Evolutionary conservation across 2,797 vertebrate genomes (phyloP), one percentile per base, ranked within the genome.

Genomic region (Mus spretus): DNA sequence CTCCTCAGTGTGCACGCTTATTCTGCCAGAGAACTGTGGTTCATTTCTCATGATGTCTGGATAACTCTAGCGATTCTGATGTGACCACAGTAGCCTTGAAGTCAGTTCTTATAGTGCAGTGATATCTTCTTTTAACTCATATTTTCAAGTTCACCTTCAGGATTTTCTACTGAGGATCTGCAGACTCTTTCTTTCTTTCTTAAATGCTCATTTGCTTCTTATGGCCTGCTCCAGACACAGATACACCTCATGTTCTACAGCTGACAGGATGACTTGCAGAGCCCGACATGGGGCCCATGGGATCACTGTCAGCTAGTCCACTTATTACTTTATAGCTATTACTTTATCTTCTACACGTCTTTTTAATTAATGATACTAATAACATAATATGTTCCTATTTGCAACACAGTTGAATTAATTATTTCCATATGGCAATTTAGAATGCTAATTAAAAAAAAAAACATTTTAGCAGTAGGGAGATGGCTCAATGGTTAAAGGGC

Each of bases 301-400:
- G 28, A 78, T 79, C 22, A 10, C 12, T 0, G 10, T 92, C 81
- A 72, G 3, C 24, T 81, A 53, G n/a, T 63, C 17, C 4, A 82
- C 20, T 10, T 57, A 4, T 34, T 86, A 34, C 57, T 70, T 13
- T 85, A 4, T 34, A 34, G 26, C 47, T 57, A 72, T 85, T 85
- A 50, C n/a, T 85, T 94, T 34, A 78, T 17, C 6, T 47, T 34
- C 7, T 50, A 63, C 28, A 47, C 8, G 65, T 70, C 3, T 28
- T 67, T 90, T 57, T n/a, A 94, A 85, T 94, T 15, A 34, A 34
- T 31, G 10, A 85, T 81, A 96, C 78, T 85, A 72, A 81, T 94
- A 82, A 89, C 55, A 85, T 50, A n/a, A n/a, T 31, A 61, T 89
- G 65, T 0, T 17, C 1, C 67, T 5, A 75, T 37, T 4, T 82